A percentile compares a stretch with the other conserved stretches of the same genome.
phyloP scores from a whole-genome alignment of 2,113 vertebrate species.

The Poicephalus meyeri region DNA sequence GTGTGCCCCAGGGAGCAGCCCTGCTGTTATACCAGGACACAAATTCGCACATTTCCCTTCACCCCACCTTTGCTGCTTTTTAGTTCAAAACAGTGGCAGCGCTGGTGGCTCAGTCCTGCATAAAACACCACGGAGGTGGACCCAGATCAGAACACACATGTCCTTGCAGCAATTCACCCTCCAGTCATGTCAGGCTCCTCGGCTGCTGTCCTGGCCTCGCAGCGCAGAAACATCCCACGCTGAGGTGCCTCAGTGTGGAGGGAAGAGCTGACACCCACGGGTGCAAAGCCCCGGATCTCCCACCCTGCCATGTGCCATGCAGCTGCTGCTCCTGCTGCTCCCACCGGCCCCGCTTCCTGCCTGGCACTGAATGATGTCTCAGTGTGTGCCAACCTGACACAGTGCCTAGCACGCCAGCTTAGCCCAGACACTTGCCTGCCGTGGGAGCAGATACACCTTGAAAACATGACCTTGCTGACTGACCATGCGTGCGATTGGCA shows the following conservation, averaged over 20 bases:
- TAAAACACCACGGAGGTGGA: neutral
- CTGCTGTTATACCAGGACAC: neutral
- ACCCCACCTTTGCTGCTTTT: neutral
- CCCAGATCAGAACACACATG: rapidly evolving
- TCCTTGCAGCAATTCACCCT: neutral
- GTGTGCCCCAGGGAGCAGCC: neutral
- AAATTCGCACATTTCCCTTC: too few relatives aligned
- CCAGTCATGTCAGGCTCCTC: neutral
- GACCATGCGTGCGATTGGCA: too few relatives aligned
- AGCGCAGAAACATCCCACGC: neutral
- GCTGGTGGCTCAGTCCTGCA: neutral
- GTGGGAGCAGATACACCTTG: neutral
- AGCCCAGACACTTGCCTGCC: neutral
- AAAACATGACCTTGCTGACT: too few relatives aligned
- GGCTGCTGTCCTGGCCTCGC: neutral
- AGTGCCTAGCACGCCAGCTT: neutral
- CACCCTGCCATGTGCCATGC: neutral
- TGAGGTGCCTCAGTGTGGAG: neutral
- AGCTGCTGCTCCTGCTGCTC: neutral
- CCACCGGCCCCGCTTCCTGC: neutral
- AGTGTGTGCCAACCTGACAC: neutral
- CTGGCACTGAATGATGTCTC: rapidly evolving
- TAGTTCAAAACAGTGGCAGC: neutral
- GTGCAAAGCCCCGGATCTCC: neutral
- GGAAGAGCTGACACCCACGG: neutral